Conservation (phyloP, 2,113 vertebrate species). For the Oreotrochilus melanogaster region DNA sequence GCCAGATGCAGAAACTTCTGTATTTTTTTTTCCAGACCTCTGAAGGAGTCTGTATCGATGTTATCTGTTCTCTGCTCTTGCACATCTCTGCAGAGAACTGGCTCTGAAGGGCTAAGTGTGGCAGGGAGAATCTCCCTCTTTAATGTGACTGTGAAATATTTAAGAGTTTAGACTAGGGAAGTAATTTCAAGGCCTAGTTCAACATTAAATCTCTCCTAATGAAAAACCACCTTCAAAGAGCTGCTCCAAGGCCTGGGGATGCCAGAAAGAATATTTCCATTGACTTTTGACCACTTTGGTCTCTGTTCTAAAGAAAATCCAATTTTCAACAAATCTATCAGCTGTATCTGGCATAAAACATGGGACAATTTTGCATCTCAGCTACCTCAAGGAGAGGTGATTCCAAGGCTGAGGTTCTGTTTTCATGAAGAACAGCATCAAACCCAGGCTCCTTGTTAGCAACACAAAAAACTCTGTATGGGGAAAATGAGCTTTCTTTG, state of each 20-base stretch:
- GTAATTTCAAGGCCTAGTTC: conserved; percentile 7
- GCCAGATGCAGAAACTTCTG: not conserved
- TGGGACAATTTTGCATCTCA: not conserved
- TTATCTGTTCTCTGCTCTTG: not conserved
- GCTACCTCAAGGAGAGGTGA: conserved; percentile 21
- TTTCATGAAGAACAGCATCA: not conserved
- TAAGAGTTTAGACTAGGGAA: not conserved
- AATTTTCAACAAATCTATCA: conserved; percentile 17
- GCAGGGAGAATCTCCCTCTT: not conserved
- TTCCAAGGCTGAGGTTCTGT: conserved; percentile 22
- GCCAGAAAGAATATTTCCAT: conserved; percentile 35
- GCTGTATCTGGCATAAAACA: conserved; percentile 15
- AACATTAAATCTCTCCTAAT: not conserved
- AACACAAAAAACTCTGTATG: conserved; percentile 1
- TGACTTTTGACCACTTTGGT: conserved; percentile 14
- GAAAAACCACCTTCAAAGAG: not conserved
- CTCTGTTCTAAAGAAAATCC: conserved; percentile 29
- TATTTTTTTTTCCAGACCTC: not conserved
- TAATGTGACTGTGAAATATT: conserved; percentile 23
- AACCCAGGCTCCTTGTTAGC: conserved; percentile 39
- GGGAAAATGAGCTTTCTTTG: conserved; percentile 44
- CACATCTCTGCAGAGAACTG: not conserved
- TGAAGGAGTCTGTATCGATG: not conserved
- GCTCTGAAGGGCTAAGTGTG: not conserved
- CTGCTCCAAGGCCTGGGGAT: not conserved